Evolutionary conservation across 2,888 invertebrate genomes (phyloP).

Genomic region (Rhamphomyia laevipes): DNA sequence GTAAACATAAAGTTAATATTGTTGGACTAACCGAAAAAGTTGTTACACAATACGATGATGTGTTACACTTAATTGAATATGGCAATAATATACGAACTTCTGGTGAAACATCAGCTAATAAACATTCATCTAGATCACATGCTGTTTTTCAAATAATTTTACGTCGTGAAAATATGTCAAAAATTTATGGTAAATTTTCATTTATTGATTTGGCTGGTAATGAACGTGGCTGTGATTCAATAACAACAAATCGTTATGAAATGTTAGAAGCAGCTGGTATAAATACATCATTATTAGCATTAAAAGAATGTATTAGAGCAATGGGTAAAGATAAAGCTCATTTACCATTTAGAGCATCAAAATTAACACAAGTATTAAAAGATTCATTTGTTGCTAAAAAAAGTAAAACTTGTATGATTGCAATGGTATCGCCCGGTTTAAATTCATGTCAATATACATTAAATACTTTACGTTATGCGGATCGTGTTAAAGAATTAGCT

Average conservation of each 20-base stretch:
- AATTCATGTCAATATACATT: conserved; percentile 89
- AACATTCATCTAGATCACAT: conserved; percentile 91
- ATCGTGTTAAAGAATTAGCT: conserved; percentile 85
- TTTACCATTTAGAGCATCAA: conserved; percentile 89
- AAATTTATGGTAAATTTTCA: conserved; percentile 89
- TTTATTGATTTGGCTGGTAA: conserved; percentile 91
- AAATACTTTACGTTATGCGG: conserved; percentile 90
- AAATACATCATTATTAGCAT: conserved; percentile 60
- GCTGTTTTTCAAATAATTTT: conserved; percentile 93
- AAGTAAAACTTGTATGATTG: conserved; percentile 94
- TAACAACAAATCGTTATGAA: conserved; percentile 83
- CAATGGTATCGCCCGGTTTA: conserved; percentile 93
- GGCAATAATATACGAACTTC: conserved; percentile 80
- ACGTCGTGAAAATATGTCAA: conserved; percentile 55
- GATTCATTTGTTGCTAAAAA: conserved; percentile 95
- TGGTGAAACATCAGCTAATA: conserved; percentile 89
- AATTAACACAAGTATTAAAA: conserved; percentile 81
- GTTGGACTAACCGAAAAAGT: conserved; percentile 83
- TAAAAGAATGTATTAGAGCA: conserved; percentile 91
- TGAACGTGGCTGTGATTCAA: conserved; percentile 92
- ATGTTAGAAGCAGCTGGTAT: conserved; percentile 37
- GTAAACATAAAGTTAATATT: conserved; percentile 88
- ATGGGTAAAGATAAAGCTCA: conserved; percentile 86
- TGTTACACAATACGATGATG: conserved; percentile 78
- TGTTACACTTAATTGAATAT: conserved; percentile 75